These are phyloP conservation scores for Eristalis intricaria DNA, from an alignment of 2,888 invertebrate genomes.

Conservation along the genomic window DNA sequence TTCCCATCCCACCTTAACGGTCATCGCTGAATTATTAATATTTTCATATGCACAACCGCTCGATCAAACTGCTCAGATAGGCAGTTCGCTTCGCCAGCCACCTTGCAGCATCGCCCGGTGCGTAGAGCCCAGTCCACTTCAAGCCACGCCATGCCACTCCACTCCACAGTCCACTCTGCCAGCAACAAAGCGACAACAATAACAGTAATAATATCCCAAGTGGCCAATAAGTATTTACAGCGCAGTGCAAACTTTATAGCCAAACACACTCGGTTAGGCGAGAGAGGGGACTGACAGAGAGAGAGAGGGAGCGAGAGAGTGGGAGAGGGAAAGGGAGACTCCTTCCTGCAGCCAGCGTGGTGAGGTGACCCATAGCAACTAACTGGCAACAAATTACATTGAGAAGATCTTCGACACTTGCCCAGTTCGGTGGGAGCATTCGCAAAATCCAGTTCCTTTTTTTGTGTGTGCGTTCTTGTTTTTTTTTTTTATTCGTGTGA, in stretches of 20 bases:
- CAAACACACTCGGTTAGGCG: slow-evolving; percentile 23
- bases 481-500: background rate
- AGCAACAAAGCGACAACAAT: slow-evolving; percentile 37
- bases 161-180: background rate
- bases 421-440: slow-evolving; percentile 12
- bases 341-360: background rate
- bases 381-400: slow-evolving; percentile 49
- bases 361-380: slow-evolving; percentile 28
- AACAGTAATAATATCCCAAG: slow-evolving; percentile 42
- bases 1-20: slow-evolving; percentile 22
- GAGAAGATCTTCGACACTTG: slow-evolving; percentile 50
- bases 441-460: slow-evolving; percentile 40
- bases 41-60: slow-evolving; percentile 26
- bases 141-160: background rate
- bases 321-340: slow-evolving; percentile 7
- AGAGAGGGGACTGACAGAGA: background rate
- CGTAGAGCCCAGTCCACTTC: slow-evolving; percentile 1
- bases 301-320: background rate
- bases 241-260: slow-evolving; percentile 2
- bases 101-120: background rate
- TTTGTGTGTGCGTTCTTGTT: background rate
- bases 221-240: slow-evolving; percentile 10
- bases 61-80: slow-evolving; percentile 18
- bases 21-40: slow-evolving; percentile 32
- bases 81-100: slow-evolving; percentile 1